phyloP scores from a whole-genome alignment of 2,797 vertebrate genomes.

The Catamblyrhynchus diadema region DNA sequence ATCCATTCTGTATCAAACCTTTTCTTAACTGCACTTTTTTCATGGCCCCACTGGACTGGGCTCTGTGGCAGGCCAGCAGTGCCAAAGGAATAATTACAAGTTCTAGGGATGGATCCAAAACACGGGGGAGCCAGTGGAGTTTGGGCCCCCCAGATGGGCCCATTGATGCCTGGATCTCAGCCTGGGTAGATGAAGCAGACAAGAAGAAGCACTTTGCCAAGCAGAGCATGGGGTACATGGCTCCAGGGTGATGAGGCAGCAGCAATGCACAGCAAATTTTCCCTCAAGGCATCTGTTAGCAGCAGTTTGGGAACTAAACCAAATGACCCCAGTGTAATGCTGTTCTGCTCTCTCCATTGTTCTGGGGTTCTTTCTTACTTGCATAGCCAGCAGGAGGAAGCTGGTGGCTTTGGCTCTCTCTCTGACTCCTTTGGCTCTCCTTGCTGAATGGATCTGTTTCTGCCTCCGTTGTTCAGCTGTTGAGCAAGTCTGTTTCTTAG shows the following conservation, averaged over 20 bases:
- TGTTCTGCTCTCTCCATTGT: conserved; percentile 22
- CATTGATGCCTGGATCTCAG: neutral
- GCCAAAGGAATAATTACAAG: neutral
- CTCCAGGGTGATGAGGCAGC: neutral
- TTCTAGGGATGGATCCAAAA: neutral
- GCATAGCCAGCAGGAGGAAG: conserved; percentile 4
- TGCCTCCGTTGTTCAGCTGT: neutral
- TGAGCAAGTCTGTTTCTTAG: neutral
- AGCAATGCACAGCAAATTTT: neutral
- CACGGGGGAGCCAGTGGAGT: neutral
- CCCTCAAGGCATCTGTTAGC: neutral
- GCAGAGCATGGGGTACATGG: neutral
- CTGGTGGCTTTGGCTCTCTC: conserved; percentile 5
- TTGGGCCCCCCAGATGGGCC: neutral
- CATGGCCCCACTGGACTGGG: neutral
- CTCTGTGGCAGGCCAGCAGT: neutral
- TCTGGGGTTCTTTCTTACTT: neutral
- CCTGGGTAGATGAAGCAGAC: neutral
- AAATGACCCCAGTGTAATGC: neutral
- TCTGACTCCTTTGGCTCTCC: neutral
- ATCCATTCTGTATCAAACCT: neutral
- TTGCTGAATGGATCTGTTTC: neutral
- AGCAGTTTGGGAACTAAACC: conserved; percentile 20
- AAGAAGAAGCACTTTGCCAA: conserved; percentile 2
- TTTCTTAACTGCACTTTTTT: neutral